Evolutionary conservation across 1,140 invertebrate genomes (phyloP), one percentile per base, ranked within the genome.

Genomic region (Euura saliciscinereae): DNA sequence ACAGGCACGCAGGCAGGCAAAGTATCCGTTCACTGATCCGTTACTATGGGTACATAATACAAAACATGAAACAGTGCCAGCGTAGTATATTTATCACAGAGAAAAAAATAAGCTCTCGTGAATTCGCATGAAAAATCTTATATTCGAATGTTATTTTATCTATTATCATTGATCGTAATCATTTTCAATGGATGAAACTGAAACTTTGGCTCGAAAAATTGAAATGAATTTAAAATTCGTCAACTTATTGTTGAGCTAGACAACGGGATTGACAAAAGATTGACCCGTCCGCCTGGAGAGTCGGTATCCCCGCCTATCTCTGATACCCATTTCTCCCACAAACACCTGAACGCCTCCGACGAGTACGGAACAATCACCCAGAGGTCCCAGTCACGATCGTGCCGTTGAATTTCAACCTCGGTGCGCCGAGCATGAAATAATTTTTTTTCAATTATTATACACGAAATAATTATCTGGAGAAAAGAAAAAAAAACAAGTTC

Each of bases 11-110:
- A 59, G 51, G 13, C 2, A 59, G 51, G 51, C 51, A 59, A 59
- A 59, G 51, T 59, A 59, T 59, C 51, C 51, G 51, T 59, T 59
- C 51, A 59, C 51, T n/a, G 51, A 59, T 59, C 51, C 51, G 51
- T 59, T 59, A 59, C 51, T 59, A 59, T 59, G 51, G 51, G 51
- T 59, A 59, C 51, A 59, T 11, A 59, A 59, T 59, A 59, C 51
- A 59, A 59, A 59, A 59, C 51, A 59, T 59, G 3, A 28, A 28
- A 28, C 28, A 28, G 28, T 28, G 28, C 28, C 28, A 28, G 28
- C 28, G 28, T 28, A 28, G 28, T 28, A 28, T 28, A 28, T 28
- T 28, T 1, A 28, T 1, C 28, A 1, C 28, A 28, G 28, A 28
- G 1, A 28, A 28, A 28, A 28, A 28, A 28, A 28, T 28, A 28